Base-by-base conservation (phyloP, 2,113 vertebrate species). In the Numenius arquata region DNA sequence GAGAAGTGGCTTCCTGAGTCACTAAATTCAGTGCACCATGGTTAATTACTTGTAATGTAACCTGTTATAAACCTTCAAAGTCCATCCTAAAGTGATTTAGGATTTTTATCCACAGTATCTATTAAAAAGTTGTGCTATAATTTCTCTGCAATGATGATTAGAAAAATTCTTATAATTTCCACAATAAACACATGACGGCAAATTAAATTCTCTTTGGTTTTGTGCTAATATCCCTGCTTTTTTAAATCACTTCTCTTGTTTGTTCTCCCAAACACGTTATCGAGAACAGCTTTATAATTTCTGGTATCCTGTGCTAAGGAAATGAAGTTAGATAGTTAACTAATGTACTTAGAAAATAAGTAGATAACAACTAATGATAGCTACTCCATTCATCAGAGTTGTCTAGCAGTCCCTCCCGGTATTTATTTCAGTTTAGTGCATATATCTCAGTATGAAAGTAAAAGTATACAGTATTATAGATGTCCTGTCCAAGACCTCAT, bases 161-260 rank as follows among this genome's bases (percentile, higher is more conserved):
- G 32, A 71, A 79, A 74, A 15, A 0, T 0, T 40, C 20, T 67
- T 77, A 38, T 50, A 36, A 66, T 71, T 87, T 83, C 36, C 45
- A 65, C 30, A 68, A 48, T 61, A 38, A 68, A 74, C 0, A 0
- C 1, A 9, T 27, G 7, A 79, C 12, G 4, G 29, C 20, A 74
- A 70, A 73, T 48, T 18, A 58, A 63, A 36, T 83, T 72, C 11
- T 74, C 8, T 68, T 48, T 55, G 20, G 12, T 32, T 52, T 65
- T 91, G 18, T 70, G 45, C 10, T 78, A 50, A 32, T 25, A 63
- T 29, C 4, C 52, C 30, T 3, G 48, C 40, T 78, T 89, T 78
- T 40, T 30, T 2, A 86, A 86, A 40, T 29, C 6, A 10, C 5
- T 83, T 71, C 3, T 80, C 4, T 18, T 53, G 5, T 21, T 74